phyloP scores from a whole-genome alignment of 2,113 vertebrate genomes.

The Patagioenas fasciata region DNA sequence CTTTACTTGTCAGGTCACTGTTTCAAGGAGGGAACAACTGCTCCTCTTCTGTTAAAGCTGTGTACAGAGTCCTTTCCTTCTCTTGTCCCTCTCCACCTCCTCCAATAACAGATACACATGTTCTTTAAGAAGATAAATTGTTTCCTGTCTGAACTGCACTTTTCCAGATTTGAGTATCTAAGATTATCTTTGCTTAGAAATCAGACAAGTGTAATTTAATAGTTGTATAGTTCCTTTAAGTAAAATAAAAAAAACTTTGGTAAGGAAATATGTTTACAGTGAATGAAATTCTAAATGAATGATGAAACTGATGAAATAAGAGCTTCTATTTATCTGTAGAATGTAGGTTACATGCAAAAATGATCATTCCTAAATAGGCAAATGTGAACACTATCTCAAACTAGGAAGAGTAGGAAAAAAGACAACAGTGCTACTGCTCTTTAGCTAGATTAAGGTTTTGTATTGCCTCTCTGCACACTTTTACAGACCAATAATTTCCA shows the following conservation, averaged over 20 bases:
- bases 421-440: neutral
- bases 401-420: neutral
- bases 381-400: neutral
- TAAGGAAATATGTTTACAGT: neutral
- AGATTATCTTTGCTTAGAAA: neutral
- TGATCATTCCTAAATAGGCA: neutral
- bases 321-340: neutral
- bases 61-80: neutral
- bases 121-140: neutral
- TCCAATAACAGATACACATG: neutral
- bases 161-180: neutral
- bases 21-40: neutral
- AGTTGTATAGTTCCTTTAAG: neutral
- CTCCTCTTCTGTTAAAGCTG: neutral
- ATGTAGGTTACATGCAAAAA: neutral
- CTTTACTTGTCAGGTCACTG: neutral
- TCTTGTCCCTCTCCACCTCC: neutral
- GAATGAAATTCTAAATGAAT: neutral
- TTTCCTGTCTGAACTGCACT: neutral
- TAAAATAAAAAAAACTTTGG: neutral
- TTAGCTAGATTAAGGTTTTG: neutral
- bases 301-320: neutral
- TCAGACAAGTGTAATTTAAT: neutral
- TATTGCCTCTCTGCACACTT: neutral
- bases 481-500: slow-evolving; percentile 7